Evolutionary conservation across 2,797 vertebrate genomes (phyloP), one percentile per base, ranked within the genome.

Genomic region (Neosalanx taihuensis): DNA sequence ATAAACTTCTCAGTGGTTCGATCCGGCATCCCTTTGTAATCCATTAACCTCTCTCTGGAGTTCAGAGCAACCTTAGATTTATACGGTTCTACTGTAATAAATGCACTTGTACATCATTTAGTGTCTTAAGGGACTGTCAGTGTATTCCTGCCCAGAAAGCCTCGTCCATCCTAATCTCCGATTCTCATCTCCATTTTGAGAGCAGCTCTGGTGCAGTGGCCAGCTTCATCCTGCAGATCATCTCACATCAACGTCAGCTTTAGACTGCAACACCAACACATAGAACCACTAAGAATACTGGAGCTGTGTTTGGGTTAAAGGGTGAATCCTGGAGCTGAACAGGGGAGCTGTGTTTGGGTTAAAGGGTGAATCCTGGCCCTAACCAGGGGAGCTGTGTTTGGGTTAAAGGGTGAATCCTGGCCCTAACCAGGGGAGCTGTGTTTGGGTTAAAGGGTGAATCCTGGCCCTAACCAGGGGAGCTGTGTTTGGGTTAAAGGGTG

Each of bases 41-140:
- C 93, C 92, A 94, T 94, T 93, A 93, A 93, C 92, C 92, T 94
- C 92, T 93, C 92, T 91, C 91, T 84, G 87, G 93, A 94, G 93
- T 93, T 93, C 90, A 92, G 87, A 84, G 91, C 90, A 88, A 87
- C 90, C 91, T 90, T 89, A 93, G 91, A 94, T 94, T 94, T 94
- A 94, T 94, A 90, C 88, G 78, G 86, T 89, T 88, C 88, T 85
- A 80, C 89, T 88, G 90, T 94, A 92, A 93, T 94, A 93, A 94
- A 94, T 94, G 91, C 86, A 89, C 92, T 90, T 93, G 90, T 92
- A 91, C 92, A 93, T 94, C 93, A 92, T 93, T 93, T 93, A 92
- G 90, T 85, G 91, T 92, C 92, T 92, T 88, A 56, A 77, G 92
- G 91, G 91, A 93, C 89, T 88, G 87, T 85, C 86, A 81, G 78